Percentiles rank a stretch among this genome's conserved stretches.
phyloP scores from a whole-genome alignment of 2,797 vertebrate genomes.

The Megalops cyprinoides region DNA sequence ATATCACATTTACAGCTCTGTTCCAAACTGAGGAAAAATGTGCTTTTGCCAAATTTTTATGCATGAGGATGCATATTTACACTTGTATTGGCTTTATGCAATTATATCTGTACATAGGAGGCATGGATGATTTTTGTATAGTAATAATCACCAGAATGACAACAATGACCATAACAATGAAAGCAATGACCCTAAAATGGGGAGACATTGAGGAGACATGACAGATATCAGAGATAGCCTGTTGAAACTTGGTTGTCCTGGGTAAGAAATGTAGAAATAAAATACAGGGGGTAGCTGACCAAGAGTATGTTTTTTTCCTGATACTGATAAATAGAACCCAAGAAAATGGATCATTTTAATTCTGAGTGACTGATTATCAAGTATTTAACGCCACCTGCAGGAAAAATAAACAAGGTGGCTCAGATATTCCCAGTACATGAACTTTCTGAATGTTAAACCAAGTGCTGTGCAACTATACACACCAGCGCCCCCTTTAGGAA shows the following conservation, averaged over 20 bases:
- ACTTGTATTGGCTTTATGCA: too few species aligned
- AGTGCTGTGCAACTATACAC: neutral
- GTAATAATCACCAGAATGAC: neutral
- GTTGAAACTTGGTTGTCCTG: too few species aligned
- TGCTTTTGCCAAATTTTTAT: neutral
- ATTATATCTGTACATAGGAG: neutral
- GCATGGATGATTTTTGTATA: neutral
- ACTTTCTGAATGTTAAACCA: neutral
- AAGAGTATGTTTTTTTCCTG: too few species aligned
- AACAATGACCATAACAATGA: too few species aligned
- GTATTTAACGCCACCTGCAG: conserved; percentile 10
- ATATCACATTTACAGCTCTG: neutral
- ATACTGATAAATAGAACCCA: neutral
- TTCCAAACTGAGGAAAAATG: neutral
- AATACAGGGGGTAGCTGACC: too few species aligned
- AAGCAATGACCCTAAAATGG: too few species aligned
- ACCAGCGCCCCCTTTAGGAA: neutral
- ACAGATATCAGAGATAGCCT: too few species aligned
- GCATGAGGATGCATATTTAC: neutral
- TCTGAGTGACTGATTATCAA: neutral
- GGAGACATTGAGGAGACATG: too few species aligned
- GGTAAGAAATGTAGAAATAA: too few species aligned
- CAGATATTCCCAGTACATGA: neutral
- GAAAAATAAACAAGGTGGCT: neutral
- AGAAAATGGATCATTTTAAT: neutral